Evolutionary conservation across 2,113 vertebrate genomes (phyloP), one percentile per base, ranked within the genome.

Genomic region (Dasyurus viverrinus): DNA sequence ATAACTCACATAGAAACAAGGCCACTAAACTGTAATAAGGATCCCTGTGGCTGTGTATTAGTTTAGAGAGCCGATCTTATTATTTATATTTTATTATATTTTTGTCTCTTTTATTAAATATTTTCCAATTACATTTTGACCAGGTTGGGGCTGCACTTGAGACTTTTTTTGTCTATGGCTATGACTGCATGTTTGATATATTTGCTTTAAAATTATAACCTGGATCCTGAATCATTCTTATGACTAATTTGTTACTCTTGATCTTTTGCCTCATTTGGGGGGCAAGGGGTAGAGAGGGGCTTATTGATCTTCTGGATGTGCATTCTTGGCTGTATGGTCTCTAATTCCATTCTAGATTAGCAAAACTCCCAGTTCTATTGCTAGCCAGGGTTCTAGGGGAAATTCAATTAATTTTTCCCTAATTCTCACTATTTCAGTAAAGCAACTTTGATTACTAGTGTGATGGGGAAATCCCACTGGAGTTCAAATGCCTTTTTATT

Each of bases 271-370:
- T 84, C 5, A 42, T 42, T 84, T 68, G 30, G 12, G 30, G 12
- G 57, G 57, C 1, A 2, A 47, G 30, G 10, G 30, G 60, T 10
- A 3, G 50, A 12, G 2, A 36, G 27, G 30, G 30, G 60, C 3
- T 68, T 36, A 68, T 27, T 89, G 8, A 92, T 68, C 1, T 27
- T 54, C 47, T 46, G 26, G 36, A 95, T 54, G 92, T 60, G 54
- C 93, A 54, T 54, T 93, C 91, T 93, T 25, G 27, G 53, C 91
- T 92, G 23, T 91, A 84, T 92, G 55, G 84, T 90, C 30, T 95
- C 8, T 92, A 94, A 92, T 53, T 89, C 12, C 3, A 91, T 30
- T 94, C 93, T 52, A 90, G 46, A 25, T 90, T 93, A 93, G 52
- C 42, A 94, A 52, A 97, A 92, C 30, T 76, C 24, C 2, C 46